Conservation (phyloP, 2,797 vertebrate genomes). For the Schizopygopsis malacanthus region DNA sequence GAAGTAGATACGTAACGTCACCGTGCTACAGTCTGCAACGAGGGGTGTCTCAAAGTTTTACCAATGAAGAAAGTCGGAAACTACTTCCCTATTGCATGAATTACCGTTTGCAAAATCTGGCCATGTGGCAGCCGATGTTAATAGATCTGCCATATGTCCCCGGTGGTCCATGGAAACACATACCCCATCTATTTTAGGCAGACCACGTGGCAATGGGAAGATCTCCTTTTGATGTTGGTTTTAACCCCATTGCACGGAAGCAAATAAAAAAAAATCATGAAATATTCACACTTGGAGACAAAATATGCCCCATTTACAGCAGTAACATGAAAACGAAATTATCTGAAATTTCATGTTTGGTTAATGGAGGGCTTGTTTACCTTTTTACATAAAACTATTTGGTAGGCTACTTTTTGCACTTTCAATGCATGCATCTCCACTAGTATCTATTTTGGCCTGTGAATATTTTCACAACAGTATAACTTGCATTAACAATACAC, state of each 20-base stretch:
- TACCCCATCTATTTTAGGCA: conserved; percentile 57
- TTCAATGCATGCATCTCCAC: not conserved
- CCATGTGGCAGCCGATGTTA: conserved; percentile 62
- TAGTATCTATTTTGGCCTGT: not conserved
- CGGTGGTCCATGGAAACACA: conserved; percentile 60
- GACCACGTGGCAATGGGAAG: conserved; percentile 59
- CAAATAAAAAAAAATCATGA: conserved; percentile 70
- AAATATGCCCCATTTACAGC: conserved; percentile 43
- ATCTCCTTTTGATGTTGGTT: conserved; percentile 70
- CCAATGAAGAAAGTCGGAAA: not conserved
- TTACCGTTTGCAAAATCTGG: conserved; percentile 9
- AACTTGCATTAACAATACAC: conserved; percentile 10
- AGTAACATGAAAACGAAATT: conserved; percentile 31
- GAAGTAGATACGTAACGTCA: no score
- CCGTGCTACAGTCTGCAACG: no score
- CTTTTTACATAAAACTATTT: conserved; percentile 23
- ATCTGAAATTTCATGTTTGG: conserved; percentile 24
- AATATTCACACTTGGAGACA: conserved; percentile 68
- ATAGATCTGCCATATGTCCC: conserved; percentile 73
- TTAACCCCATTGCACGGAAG: conserved; percentile 62
- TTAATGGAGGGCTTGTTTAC: conserved; percentile 31
- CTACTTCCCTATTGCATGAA: conserved; percentile 11
- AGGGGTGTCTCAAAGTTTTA: not conserved
- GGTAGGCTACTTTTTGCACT: not conserved
- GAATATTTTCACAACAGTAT: not conserved